Evolutionary conservation across 2,797 vertebrate species (phyloP).

Genomic region (Euphonia xanthogaster): DNA sequence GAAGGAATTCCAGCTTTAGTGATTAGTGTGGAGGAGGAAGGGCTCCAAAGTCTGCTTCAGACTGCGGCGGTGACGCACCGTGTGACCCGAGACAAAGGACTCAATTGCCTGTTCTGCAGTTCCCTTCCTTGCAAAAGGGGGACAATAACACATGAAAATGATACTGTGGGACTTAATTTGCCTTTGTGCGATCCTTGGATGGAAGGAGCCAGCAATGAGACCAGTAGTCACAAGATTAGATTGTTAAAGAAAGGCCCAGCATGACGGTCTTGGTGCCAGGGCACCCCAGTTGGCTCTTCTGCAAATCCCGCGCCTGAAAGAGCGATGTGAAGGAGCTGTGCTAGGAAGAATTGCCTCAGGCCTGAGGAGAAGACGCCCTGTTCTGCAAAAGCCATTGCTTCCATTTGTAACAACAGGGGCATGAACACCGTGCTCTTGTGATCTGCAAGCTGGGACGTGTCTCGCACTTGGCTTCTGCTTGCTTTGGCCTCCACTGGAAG

Average conservation of each 20-base stretch:
- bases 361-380: background rate
- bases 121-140: background rate
- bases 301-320: background rate
- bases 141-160: background rate
- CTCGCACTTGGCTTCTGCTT: background rate
- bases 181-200: background rate
- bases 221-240: slow-evolving; percentile 10
- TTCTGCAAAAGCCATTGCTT: slow-evolving; percentile 41
- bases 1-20: background rate
- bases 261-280: background rate
- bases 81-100: background rate
- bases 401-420: background rate
- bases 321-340: background rate
- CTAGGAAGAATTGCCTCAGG: background rate
- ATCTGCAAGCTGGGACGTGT: background rate
- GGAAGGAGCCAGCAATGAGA: background rate
- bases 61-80: background rate
- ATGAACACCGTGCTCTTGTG: background rate
- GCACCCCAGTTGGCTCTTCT: background rate
- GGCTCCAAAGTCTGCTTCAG: background rate
- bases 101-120: background rate
- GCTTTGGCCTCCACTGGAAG: background rate
- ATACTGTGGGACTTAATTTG: background rate
- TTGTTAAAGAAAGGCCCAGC: background rate
- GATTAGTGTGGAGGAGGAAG: background rate